Evolutionary conservation across 2,888 invertebrate genomes (phyloP), one percentile per base, ranked within the genome.

Genomic region (Abrostola tripartita): DNA sequence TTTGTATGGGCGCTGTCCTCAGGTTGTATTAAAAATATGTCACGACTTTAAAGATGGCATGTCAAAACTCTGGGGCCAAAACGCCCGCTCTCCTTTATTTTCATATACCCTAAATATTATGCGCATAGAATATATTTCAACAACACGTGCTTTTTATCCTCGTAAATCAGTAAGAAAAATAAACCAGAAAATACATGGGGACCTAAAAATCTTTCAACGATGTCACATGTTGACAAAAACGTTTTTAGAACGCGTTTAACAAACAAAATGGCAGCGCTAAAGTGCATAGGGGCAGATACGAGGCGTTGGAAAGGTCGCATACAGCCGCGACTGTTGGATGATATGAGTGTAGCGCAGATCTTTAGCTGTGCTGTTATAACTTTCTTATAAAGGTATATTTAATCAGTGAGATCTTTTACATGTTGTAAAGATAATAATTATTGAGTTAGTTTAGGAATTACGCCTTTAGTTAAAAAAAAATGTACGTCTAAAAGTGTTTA

Each of bases 291-390:
- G 76, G 74, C 64, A 57, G 66, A 60, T 67, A 76, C 59, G 64
- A 53, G 44, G 61, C 71, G 53, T 60, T 78, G 66, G 71, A 82
- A 83, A 84, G 81, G 83, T 82, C 79, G 75, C 61, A 37, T 47
- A 36, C 54, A 50, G 41, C 53, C 41, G 12, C 14, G 1, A 70
- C 38, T 47, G n/a, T n/a, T n/a, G 41, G 14, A n/a, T 59, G 55
- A 38, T 37, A 50, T n/a, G n/a, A 56, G 56, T 55, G 38, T 38
- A 9, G 47, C 14, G 42, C 6, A 47, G 47, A 14, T 67, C 37
- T 37, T 37, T 7, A 38, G 44, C 14, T 47, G 10, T 47, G 24
- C 24, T 47, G 9, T 47, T 5, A 4, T 47, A 4, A 24, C 24
- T 24, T 24, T 24, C 24, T 24, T 24, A 24, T 24, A 24, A 2